Evolutionary conservation across 2,113 vertebrate species (phyloP), one percentile per base, ranked within the genome.

Genomic region (Coptodon rendalli): DNA sequence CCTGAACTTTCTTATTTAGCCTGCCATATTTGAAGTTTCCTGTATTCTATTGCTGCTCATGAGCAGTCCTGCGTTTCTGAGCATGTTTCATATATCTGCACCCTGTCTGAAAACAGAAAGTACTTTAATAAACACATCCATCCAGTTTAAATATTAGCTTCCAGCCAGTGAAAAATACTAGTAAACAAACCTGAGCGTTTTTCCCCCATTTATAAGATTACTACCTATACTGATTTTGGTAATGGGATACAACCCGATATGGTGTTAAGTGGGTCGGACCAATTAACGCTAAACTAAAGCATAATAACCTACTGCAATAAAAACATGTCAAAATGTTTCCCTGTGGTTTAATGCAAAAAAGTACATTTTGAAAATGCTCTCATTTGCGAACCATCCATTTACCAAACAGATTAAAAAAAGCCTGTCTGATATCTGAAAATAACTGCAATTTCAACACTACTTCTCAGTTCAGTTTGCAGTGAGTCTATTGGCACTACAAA

Each of bases 1-100:
- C 29, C 73, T 66, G 19, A 86, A 89, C 76, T 66, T 87, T 71
- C 52, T 83, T 48, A 85, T 84, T 48, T 43, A 73, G 24, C 53
- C 34, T 48, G 34, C 31, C 2, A 3, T 59, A 36, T 63, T 87
- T 87, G 29, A 87, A 80, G 34, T 43, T 81, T 17, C 73, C 81
- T 82, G 54, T 52, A 50, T 85, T 81, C 12, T 12, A 40, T 40
- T 19, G 40, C 48, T 48, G 53, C 24, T 86, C 14, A 9, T 24
- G 34, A 84, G 29, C 53, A 4, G 3, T 45, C 3, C n/a, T 22
- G 61, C 13, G 6, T 81, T 73, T 79, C 54, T 48, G 45, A 40
- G 14, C 19, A 9, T n/a, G 27, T 82, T 88, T 80, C 14, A 73
- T 56, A 73, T 24, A 73, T 1, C 71, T 43, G 40, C 63, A 81